phyloP scores from a whole-genome alignment of 2,797 vertebrate genomes.

The Lutra lutra region DNA sequence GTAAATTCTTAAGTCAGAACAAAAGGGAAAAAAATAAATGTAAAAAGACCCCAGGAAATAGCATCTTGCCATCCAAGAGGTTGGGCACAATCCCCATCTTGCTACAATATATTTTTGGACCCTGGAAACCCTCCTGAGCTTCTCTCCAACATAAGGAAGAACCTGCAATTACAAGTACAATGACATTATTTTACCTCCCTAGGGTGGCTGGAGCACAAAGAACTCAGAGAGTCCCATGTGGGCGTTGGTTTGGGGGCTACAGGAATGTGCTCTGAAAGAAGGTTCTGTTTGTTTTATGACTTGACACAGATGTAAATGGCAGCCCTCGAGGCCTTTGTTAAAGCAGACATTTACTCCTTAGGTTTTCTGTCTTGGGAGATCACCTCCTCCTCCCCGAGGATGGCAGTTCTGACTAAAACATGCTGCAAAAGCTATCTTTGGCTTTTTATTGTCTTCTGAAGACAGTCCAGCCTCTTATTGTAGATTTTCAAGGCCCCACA shows the following conservation, averaged over 20 bases:
- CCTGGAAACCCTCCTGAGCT: slow-evolving; percentile 77
- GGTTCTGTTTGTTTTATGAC: slow-evolving; percentile 35
- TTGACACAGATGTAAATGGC: background rate
- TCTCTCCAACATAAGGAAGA: slow-evolving; percentile 79
- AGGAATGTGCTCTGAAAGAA: background rate
- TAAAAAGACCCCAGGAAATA: slow-evolving; percentile 62
- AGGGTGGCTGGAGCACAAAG: slow-evolving; percentile 72
- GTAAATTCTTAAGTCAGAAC: slow-evolving; percentile 55
- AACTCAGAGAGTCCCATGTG: slow-evolving; percentile 59
- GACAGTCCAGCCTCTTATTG: background rate
- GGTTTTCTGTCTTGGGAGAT: background rate
- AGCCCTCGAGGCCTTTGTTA: background rate
- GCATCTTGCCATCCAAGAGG: slow-evolving; percentile 40
- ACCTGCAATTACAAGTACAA: slow-evolving; percentile 79
- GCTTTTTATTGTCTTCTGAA: background rate
- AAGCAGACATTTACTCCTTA: background rate
- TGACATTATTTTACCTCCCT: slow-evolving; percentile 79
- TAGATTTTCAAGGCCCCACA: background rate
- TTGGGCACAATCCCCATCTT: slow-evolving; percentile 23
- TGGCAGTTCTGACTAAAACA: background rate
- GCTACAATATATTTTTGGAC: slow-evolving; percentile 72
- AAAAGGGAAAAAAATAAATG: background rate
- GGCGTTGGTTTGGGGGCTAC: background rate
- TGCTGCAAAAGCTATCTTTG: background rate
- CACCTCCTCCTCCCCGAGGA: background rate